phyloP scores from a whole-genome alignment of 2,113 vertebrate species.

The Emydocephalus ijimae region DNA sequence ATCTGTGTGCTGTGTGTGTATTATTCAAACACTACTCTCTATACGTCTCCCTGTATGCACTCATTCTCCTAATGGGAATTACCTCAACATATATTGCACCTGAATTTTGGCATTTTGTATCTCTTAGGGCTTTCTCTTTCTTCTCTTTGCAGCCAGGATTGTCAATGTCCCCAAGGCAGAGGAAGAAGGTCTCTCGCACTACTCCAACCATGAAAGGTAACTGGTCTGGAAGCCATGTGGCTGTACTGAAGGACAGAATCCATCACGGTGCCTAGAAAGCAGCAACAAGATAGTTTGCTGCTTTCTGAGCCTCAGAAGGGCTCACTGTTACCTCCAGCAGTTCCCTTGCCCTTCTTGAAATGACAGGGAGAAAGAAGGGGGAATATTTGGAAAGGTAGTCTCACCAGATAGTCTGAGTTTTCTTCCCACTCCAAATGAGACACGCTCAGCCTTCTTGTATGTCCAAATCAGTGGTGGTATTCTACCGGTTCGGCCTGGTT shows the following conservation, averaged over 20 bases:
- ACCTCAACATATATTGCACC: background rate
- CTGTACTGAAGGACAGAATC: background rate
- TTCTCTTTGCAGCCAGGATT: slow-evolving; percentile 75
- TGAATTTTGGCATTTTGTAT: background rate
- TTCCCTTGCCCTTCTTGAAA: background rate
- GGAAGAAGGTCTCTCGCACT: slow-evolving; percentile 83
- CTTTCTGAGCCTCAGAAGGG: background rate
- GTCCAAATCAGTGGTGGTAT: too few relatives aligned
- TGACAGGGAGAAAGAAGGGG: background rate
- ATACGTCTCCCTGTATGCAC: too few relatives aligned
- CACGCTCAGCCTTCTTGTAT: background rate
- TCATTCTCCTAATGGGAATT: too few relatives aligned
- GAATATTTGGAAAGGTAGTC: background rate
- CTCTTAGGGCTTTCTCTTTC: background rate
- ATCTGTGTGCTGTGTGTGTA: too few relatives aligned
- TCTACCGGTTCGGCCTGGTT: too few relatives aligned
- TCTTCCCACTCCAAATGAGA: background rate
- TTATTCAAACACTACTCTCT: too few relatives aligned
- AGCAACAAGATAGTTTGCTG: background rate
- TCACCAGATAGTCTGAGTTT: background rate
- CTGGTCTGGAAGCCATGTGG: background rate
- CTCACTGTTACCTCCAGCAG: background rate
- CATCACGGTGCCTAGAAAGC: background rate
- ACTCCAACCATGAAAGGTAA: slow-evolving; percentile 92
- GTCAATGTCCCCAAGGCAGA: slow-evolving; percentile 84